These are phyloP conservation scores for Glaucomys volans DNA, from an alignment of 2,113 vertebrate species.

Conservation along the genomic window DNA sequence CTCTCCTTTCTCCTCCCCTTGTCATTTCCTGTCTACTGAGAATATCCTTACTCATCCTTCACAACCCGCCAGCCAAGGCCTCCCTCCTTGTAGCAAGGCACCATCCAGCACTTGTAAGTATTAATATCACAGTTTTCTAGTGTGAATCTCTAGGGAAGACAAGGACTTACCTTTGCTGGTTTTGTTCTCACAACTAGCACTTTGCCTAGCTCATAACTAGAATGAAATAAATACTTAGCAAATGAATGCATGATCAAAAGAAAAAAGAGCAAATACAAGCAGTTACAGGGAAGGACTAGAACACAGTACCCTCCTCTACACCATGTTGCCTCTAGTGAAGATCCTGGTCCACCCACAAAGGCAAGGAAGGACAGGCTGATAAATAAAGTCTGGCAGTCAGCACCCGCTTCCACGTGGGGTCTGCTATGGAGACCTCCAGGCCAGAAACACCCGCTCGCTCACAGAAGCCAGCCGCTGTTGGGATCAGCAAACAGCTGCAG, in stretches of 20 bases:
- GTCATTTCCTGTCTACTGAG: background rate
- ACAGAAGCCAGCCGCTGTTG: fast-evolving
- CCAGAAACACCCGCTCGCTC: background rate
- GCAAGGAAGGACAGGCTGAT: background rate
- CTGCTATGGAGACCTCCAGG: background rate
- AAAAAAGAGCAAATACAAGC: background rate
- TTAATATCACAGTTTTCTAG: background rate
- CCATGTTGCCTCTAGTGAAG: background rate
- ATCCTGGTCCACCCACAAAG: background rate
- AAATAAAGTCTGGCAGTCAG: background rate
- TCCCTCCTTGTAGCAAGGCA: background rate
- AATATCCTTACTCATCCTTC: background rate
- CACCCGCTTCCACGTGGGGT: fast-evolving
- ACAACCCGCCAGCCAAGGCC: background rate
- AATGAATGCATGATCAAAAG: background rate
- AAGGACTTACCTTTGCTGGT: background rate
- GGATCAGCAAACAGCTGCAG: background rate
- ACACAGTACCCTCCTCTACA: background rate
- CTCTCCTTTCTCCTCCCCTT: background rate
- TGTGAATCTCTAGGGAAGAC: background rate
- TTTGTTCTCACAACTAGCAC: background rate
- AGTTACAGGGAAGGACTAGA: background rate
- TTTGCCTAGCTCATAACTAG: background rate
- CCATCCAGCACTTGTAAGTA: background rate
- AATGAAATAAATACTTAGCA: background rate